Evolutionary conservation across 2,113 vertebrate species (phyloP).

Genomic region (Felis catus): DNA sequence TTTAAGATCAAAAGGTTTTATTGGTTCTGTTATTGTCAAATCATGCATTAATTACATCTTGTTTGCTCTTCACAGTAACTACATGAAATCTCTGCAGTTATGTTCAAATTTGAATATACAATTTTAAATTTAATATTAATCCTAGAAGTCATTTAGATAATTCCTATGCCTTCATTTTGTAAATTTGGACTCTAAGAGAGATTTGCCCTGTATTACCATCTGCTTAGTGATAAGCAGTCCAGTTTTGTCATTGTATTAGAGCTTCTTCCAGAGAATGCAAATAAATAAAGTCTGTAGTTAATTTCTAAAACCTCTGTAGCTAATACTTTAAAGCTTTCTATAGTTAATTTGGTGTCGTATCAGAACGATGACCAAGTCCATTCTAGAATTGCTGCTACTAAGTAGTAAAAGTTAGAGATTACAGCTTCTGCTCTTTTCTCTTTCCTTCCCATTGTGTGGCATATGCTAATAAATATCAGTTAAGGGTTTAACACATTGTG

Average conservation of each 20-base stretch:
- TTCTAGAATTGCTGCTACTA: not conserved
- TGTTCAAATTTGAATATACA: not conserved
- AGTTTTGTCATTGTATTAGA: not conserved
- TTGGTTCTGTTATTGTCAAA: not conserved
- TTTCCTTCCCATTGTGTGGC: not conserved
- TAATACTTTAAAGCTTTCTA: not conserved
- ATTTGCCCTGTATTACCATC: not conserved
- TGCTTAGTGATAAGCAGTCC: not conserved
- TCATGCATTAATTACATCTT: not conserved
- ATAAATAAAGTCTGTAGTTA: not conserved
- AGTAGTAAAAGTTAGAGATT: not conserved
- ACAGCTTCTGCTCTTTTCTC: not conserved
- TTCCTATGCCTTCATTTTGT: not conserved
- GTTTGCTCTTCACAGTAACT: not conserved
- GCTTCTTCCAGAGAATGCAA: not conserved
- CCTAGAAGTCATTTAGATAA: not conserved
- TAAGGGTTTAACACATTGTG: not conserved
- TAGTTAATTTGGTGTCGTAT: not conserved
- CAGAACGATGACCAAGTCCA: not conserved
- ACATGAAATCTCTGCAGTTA: not conserved
- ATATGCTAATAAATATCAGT: not conserved
- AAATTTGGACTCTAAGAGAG: not conserved
- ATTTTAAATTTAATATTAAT: not conserved
- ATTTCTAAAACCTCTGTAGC: constrained; percentile 8
- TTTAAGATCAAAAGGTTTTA: not conserved